Base-by-base conservation (phyloP, 1,140 invertebrate genomes). In the Formica selysi region DNA sequence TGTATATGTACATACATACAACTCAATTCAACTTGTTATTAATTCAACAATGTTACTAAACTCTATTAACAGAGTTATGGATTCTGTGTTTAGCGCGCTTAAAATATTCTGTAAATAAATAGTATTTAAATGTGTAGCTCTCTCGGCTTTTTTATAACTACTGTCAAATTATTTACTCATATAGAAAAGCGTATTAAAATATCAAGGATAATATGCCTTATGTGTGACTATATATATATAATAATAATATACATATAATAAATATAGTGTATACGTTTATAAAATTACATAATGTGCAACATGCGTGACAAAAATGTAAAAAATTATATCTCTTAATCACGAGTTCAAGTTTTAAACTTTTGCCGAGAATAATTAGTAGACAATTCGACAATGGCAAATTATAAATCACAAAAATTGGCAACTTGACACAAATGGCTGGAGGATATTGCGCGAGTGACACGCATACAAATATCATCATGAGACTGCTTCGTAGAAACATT, bases 271-370 rank as follows among this genome's bases (percentile, higher is more conserved):
- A 32, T 3, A n/a, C 0, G 6, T 8, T 22, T 61, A 26, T 57
- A 57, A 74, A 62, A 44, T 26, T 61, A 38, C 4, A 59, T 7
- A n/a, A 26, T 26, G 16, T 13, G 22, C 41, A 41, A 61, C 6
- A 13, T 26, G 54, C 6, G 7, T 13, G 13, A 6, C 22, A 41
- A 29, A 78, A 38, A 44, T 22, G n/a, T 19, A 19, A 78, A 32
- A 65, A 29, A 65, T 76, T 64, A 44, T 19, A 22, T 44, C 29
- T 78, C 3, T 16, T 78, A 78, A 78, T 78, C 41, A 29, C 41
- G 57, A 5, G 38, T 62, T 5, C 32, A 16, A 13, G 32, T 8
- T 61, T 16, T 44, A 26, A 65, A 65, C 41, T 65, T 78, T 78
- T 61, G 48, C 61, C 41, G 7, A 10, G 19, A n/a, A 29, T 19